These are phyloP conservation scores for Melospiza georgiana DNA, from an alignment of 2,113 vertebrate genomes.

Conservation along the genomic window DNA sequence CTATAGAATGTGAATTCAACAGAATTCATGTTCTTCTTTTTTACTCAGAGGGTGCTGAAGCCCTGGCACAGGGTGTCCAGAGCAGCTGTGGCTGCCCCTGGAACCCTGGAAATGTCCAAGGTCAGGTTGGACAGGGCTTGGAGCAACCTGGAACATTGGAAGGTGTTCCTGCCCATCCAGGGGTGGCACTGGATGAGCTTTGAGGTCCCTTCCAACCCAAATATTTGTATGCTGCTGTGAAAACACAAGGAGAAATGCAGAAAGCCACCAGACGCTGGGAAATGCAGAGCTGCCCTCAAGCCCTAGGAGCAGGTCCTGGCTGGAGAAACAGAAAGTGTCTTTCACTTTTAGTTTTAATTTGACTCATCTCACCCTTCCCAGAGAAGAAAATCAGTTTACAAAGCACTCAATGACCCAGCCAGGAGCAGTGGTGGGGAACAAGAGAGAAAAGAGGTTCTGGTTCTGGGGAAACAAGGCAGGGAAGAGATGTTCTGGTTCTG, in stretches of 20 bases:
- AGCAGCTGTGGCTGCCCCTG: background rate
- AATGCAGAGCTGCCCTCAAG: background rate
- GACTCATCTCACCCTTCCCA: background rate
- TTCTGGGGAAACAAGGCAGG: background rate
- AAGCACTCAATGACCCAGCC: background rate
- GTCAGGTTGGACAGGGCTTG: fast-evolving
- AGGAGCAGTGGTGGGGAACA: fast-evolving
- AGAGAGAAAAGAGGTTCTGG: background rate
- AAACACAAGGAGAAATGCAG: background rate
- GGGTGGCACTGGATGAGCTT: fast-evolving
- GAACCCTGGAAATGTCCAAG: background rate
- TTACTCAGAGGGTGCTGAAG: background rate
- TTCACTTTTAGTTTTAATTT: background rate
- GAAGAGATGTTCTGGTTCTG: background rate
- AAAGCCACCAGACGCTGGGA: background rate
- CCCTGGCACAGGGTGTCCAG: fast-evolving
- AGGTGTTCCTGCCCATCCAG: background rate
- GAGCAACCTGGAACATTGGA: fast-evolving
- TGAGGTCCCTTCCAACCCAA: background rate
- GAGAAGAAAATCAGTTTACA: background rate
- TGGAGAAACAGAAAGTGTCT: background rate
- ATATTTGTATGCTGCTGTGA: background rate
- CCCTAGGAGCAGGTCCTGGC: background rate
- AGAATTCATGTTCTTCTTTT: background rate
- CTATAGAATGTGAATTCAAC: background rate